phyloP scores from a whole-genome alignment of 92 coral and sea anemone species.

The Galaxea fascicularis region DNA sequence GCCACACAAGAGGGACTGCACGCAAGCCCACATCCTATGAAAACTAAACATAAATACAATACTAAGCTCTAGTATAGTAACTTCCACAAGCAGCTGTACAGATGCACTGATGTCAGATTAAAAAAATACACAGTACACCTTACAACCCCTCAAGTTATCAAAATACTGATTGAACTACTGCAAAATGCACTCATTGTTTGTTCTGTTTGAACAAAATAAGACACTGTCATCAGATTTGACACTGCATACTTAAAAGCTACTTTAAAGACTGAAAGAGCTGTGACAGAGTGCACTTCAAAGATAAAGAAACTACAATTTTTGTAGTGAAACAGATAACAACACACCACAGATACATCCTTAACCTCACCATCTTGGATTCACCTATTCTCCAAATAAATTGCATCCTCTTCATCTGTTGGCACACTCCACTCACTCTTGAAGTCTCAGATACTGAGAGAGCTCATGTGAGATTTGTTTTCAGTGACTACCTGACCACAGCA shows the following conservation, averaged over 20 bases:
- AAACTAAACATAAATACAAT: no score
- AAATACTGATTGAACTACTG: no score
- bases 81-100: no score
- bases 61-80: no score
- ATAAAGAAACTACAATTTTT: not conserved
- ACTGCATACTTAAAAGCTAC: not conserved
- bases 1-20: no score
- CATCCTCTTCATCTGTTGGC: not conserved
- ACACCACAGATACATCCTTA: no score
- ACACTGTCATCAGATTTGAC: not conserved
- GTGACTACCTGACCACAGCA: conserved; percentile 7
- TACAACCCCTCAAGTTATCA: no score
- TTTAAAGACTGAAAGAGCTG: not conserved
- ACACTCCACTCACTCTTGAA: not conserved
- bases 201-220: no score
- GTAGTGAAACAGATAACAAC: not conserved
- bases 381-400: not conserved
- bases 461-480: not conserved
- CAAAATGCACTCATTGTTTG: no score
- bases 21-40: no score
- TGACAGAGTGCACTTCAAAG: not conserved
- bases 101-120: no score
- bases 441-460: conserved; percentile 5
- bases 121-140: no score
- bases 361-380: not conserved